Conservation (phyloP, 2,888 invertebrate genomes). For the Athalia rosae region DNA sequence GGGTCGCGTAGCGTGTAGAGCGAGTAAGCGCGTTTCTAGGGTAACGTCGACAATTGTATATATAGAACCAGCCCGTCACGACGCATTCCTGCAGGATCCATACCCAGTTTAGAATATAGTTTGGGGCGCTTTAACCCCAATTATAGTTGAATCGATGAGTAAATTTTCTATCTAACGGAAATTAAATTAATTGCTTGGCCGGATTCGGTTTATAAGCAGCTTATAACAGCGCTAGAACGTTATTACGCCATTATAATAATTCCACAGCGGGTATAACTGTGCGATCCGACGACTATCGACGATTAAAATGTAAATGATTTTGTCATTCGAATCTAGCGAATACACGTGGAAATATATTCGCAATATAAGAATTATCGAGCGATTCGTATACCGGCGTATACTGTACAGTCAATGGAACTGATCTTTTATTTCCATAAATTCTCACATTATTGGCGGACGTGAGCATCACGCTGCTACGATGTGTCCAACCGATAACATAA, state of each 20-base stretch:
- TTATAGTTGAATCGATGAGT: neutral
- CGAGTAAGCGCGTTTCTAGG: neutral
- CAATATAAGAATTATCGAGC: neutral
- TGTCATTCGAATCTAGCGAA: neutral
- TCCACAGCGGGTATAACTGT: neutral
- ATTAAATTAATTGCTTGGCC: slow-evolving; percentile 11
- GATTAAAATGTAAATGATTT: slow-evolving; percentile 4
- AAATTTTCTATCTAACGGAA: slow-evolving; percentile 4
- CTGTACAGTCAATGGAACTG: neutral
- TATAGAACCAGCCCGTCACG: no score
- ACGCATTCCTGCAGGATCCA: no score
- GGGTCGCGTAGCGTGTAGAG: no score
- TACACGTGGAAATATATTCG: neutral
- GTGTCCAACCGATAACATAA: neutral
- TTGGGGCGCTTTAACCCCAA: neutral
- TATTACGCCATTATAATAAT: neutral
- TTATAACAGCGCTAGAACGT: neutral
- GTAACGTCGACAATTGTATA: neutral
- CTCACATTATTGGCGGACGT: slow-evolving; percentile 1
- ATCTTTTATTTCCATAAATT: slow-evolving; percentile 28
- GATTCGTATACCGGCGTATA: neutral
- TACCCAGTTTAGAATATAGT: neutral
- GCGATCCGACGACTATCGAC: neutral
- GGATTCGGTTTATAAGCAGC: neutral
- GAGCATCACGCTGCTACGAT: neutral